phyloP scores from a whole-genome alignment of 2,797 vertebrate species.

The Acipenser ruthenus region DNA sequence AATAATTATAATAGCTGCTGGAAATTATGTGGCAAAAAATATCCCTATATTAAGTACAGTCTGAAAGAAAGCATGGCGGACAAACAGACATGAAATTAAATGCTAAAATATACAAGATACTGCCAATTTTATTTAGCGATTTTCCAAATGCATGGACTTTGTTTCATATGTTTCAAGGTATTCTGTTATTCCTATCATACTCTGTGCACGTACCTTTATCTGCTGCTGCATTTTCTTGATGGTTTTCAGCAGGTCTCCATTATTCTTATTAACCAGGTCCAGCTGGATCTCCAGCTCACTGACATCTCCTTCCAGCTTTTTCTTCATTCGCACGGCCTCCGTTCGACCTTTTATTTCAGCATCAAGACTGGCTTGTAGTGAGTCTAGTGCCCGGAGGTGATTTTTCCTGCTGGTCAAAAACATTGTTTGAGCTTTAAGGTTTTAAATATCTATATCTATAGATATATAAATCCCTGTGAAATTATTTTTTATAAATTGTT shows the following conservation, averaged over 20 bases:
- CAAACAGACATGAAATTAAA: no score
- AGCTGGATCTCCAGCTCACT: slow-evolving; percentile 67
- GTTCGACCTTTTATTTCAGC: slow-evolving; percentile 60
- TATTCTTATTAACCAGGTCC: slow-evolving; percentile 61
- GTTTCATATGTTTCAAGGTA: not conserved
- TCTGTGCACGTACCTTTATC: slow-evolving; percentile 53
- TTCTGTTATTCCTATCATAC: not conserved
- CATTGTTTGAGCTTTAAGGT: not conserved
- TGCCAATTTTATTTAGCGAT: not conserved
- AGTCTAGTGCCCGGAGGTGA: slow-evolving; percentile 65
- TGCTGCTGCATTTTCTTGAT: slow-evolving; percentile 68
- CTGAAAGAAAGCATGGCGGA: no score
- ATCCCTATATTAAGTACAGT: no score
- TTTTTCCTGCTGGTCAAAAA: slow-evolving; percentile 46
- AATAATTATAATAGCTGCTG: no score
- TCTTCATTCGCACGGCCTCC: slow-evolving; percentile 61
- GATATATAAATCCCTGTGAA: no score
- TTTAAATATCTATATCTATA: no score
- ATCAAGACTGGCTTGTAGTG: slow-evolving; percentile 65
- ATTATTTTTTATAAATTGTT: no score
- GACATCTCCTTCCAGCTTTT: slow-evolving; percentile 65
- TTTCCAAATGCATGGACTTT: not conserved
- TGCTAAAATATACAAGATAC: no score
- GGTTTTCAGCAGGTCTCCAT: slow-evolving; percentile 56
- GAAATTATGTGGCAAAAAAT: no score